Evolutionary conservation across 2,888 invertebrate species (phyloP), one percentile per base, ranked within the genome.

Genomic region (Drosophila gaucha): DNA sequence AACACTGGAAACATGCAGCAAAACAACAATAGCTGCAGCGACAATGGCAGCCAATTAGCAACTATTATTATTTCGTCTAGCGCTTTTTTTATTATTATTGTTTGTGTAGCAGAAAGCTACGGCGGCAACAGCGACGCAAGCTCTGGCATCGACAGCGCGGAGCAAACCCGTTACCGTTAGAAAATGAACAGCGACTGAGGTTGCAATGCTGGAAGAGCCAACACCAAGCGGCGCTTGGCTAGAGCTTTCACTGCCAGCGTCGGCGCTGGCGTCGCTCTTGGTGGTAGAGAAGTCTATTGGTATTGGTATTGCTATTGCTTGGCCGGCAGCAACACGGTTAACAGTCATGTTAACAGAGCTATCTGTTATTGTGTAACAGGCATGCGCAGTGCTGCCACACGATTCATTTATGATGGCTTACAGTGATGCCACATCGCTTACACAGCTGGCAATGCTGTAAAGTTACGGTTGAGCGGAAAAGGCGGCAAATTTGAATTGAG

Each of bases 61-160:
- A 66, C 60, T 79, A 66, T 75, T 79, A 64, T 70, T 70, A 79
- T 86, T 80, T 76, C 55, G 83, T 82, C 79, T 82, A 83, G 67
- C 86, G 70, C 75, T 68, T 63, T 66, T 67, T 64, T 59, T 55
- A 83, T 88, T 88, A 82, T 86, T 82, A 88, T 82, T 82, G 82
- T 88, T 82, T 85, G 82, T 80, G 66, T 78, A 78, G 78, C 69
- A 69, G 55, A 67, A 71, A 70, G 50, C 64, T 59, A 49, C 69
- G 55, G 55, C 58, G 44, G 57, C 49, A 52, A 43, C 69, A 58
- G 41, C 63, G 39, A 47, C 44, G 58, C 58, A 67, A 76, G 58
- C 56, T 65, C 51, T 62, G 43, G 35, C 50, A 60, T 46, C 10
- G 56, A 62, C 47, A 59, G 46, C 51, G 65, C 68, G 63, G 41